A percentile compares a stretch with the other conserved stretches of the same genome.
phyloP scores from a whole-genome alignment of 2,113 vertebrate genomes.

The Oreotrochilus melanogaster region DNA sequence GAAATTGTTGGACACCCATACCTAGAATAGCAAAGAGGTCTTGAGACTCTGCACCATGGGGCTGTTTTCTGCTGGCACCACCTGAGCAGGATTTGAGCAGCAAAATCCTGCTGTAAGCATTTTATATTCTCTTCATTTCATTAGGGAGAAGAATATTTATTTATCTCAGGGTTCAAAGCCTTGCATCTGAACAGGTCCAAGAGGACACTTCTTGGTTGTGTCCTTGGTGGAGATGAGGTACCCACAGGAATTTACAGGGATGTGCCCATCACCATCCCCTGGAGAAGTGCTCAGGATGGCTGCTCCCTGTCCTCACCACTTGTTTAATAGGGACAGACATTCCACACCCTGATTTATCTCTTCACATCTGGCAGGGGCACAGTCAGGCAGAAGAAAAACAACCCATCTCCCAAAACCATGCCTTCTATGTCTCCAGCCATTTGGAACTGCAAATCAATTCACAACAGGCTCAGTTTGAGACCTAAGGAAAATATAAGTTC shows the following conservation, averaged over 20 bases:
- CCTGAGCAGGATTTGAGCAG: background rate
- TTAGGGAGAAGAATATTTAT: background rate
- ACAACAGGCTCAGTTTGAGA: background rate
- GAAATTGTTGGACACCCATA: background rate
- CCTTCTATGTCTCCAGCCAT: background rate
- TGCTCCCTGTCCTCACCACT: background rate
- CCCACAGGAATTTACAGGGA: background rate
- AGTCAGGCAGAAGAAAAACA: constrained; percentile 29
- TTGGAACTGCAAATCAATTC: background rate
- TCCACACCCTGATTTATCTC: constrained; percentile 23
- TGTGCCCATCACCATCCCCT: background rate
- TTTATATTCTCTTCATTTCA: background rate
- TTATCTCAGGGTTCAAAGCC: background rate
- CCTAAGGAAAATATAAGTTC: background rate
- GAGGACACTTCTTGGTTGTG: background rate
- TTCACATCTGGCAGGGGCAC: background rate
- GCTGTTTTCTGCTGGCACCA: background rate
- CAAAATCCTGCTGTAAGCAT: background rate
- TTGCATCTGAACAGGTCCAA: background rate
- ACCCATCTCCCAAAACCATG: background rate
- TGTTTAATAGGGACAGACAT: background rate
- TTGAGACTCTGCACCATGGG: background rate
- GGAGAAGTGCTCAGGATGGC: background rate
- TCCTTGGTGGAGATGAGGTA: background rate
- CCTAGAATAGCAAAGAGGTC: background rate